phyloP scores from a whole-genome alignment of 2,113 vertebrate species.

The Misgurnus mizolepis region DNA sequence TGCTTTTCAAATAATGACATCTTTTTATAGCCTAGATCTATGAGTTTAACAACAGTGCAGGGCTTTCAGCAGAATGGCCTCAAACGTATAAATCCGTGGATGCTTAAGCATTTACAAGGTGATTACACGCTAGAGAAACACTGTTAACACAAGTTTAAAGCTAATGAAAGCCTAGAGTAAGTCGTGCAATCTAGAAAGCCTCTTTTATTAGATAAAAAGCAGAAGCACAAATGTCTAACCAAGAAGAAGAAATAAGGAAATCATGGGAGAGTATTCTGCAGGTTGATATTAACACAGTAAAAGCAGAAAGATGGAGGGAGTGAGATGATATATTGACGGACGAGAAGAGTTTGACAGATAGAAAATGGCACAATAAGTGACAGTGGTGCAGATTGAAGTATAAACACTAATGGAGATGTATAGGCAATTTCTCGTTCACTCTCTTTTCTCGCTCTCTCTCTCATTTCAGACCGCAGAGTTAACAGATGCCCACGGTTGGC shows the following conservation, averaged over 20 bases:
- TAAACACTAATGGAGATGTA: constrained; percentile 39
- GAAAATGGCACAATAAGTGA: constrained; percentile 41
- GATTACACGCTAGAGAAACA: constrained; percentile 44
- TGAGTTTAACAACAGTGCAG: constrained; percentile 27
- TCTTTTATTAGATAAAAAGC: neutral
- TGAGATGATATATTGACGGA: constrained; percentile 12
- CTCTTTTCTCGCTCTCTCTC: constrained; percentile 9
- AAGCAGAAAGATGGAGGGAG: neutral
- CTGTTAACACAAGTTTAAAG: constrained; percentile 44
- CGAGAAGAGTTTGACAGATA: constrained; percentile 27
- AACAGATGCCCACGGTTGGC: constrained; percentile 54
- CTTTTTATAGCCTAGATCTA: neutral
- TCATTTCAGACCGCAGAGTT: constrained; percentile 39
- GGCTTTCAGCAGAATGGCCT: constrained; percentile 29
- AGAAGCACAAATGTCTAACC: neutral
- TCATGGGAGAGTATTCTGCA: neutral
- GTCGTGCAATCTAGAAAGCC: neutral
- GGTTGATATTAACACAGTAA: neutral
- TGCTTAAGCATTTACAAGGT: constrained; percentile 48
- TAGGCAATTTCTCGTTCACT: constrained; percentile 20
- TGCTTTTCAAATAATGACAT: constrained; percentile 3
- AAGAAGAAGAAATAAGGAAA: neutral
- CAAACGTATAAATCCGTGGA: constrained; percentile 33
- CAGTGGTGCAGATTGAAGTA: constrained; percentile 26
- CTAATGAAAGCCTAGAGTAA: constrained; percentile 49